Base-by-base conservation (phyloP, 1,140 invertebrate genomes). In the Megathymus violae region DNA sequence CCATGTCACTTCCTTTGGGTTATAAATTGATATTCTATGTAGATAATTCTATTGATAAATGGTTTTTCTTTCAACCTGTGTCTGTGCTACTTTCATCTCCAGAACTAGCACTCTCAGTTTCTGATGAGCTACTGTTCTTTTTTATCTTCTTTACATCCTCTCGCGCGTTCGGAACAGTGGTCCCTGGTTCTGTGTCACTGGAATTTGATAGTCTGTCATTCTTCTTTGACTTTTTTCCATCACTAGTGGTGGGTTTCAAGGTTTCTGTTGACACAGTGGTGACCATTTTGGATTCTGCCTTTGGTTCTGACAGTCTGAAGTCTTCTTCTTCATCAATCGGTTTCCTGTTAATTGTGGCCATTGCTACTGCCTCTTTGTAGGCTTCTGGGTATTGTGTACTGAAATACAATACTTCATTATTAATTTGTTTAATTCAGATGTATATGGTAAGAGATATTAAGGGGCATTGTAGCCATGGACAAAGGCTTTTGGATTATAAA, bases 361-460 rank as follows among this genome's bases (percentile, higher is more conserved):
- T 81, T 50, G 93, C 93, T 38, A 95, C 92, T 0, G 95, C 95
- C 64, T 93, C 84, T 89, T 91, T 83, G 76, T 96, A 97, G n/a
- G 95, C 96, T 79, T 97, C 94, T 17, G 97, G 97, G 92, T 98
- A 97, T 78, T 97, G 96, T 36, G 94, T 92, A 50, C 91, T 92
- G 78, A 17, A 90, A 89, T 36, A 36, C 16, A 46, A 13, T 22
- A 5, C 2, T 22, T 22, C 5, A 3, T 22, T 22, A n/a, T n/a
- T n/a, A n/a, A n/a, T n/a, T n/a, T n/a, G n/a, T n/a, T n/a, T n/a
- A n/a, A n/a, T n/a, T n/a, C n/a, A n/a, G n/a, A n/a, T n/a, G n/a
- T n/a, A n/a, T n/a, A n/a, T n/a, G n/a, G n/a, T n/a, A n/a, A n/a
- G n/a, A n/a, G n/a, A n/a, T n/a, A n/a, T n/a, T n/a, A n/a, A n/a